Conservation (phyloP, 2,113 vertebrate genomes). For the Formicarius rufipectus region DNA sequence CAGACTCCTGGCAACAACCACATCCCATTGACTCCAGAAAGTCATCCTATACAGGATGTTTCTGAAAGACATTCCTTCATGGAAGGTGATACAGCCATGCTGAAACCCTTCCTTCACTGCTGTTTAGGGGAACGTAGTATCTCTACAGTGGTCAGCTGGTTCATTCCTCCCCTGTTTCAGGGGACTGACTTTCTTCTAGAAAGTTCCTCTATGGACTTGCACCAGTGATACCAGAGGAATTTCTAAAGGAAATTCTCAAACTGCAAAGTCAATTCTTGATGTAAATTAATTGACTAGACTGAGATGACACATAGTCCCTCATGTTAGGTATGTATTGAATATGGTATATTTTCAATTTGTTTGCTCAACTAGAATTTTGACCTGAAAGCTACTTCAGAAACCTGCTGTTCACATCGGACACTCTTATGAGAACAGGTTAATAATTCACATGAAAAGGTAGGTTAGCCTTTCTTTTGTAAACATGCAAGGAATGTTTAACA, state of each 20-base stretch:
- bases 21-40: background rate
- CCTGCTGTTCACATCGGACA: background rate
- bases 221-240: background rate
- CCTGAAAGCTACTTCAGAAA: background rate
- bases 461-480: background rate
- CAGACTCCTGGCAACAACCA: background rate
- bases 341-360: background rate
- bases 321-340: too few relatives aligned
- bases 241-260: background rate
- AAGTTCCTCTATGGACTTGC: background rate
- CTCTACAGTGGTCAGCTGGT: background rate
- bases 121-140: accelerated
- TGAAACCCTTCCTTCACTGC: background rate
- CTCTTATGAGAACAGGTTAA: background rate
- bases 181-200: background rate
- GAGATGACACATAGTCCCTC: background rate
- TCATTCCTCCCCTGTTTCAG: background rate
- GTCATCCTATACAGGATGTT: accelerated
- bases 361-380: background rate
- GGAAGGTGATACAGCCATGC: accelerated
- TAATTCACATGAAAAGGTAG: background rate
- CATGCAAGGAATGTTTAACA: background rate
- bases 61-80: background rate
- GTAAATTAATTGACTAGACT: background rate
- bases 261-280: background rate